A percentile compares a stretch with the other conserved stretches of the same genome.
phyloP scores from a whole-genome alignment of 2,888 invertebrate genomes.

The Pachycephus smyrnensis region DNA sequence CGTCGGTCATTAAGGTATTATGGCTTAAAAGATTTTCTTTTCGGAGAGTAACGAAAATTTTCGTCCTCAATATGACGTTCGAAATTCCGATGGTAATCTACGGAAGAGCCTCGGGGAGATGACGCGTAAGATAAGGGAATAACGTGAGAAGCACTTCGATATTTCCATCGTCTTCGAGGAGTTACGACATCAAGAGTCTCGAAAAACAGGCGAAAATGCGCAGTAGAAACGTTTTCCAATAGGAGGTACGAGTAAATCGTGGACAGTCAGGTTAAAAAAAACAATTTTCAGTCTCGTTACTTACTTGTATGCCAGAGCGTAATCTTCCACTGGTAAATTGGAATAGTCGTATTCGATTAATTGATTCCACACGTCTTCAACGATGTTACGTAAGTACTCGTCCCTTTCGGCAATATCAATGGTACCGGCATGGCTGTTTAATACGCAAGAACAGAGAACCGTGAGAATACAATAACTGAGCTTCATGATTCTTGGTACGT shows the following conservation, averaged over 20 bases:
- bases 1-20: background rate
- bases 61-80: background rate
- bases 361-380: background rate
- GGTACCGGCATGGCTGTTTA: rapidly evolving
- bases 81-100: background rate
- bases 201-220: background rate
- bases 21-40: background rate
- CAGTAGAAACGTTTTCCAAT: background rate
- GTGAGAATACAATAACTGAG: background rate
- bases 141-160: background rate
- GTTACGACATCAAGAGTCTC: background rate
- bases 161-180: background rate
- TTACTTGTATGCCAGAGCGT: background rate
- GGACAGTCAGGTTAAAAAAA: background rate
- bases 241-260: background rate
- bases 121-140: background rate
- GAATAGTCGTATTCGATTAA: background rate
- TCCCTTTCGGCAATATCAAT: background rate
- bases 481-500: background rate
- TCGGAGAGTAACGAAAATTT: background rate
- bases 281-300: background rate
- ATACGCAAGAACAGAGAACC: background rate
- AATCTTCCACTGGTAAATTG: background rate
- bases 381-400: background rate
- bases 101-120: background rate